Evolutionary conservation across 2,113 vertebrate genomes (phyloP).

Genomic region (Reinhardtius hippoglossoides): DNA sequence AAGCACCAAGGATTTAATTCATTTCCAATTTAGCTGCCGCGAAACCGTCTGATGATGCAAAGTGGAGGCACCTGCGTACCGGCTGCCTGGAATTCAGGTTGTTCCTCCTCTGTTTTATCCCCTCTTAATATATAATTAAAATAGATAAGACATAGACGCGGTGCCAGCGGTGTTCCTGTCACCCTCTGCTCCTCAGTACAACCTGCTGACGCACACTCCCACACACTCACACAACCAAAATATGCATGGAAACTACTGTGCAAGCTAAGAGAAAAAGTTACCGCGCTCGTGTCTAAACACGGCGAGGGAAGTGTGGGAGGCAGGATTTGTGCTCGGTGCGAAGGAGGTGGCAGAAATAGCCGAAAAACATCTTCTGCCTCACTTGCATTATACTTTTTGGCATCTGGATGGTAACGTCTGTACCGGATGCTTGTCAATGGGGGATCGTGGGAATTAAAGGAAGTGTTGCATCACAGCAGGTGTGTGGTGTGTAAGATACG

Average conservation of each 20-base stretch:
- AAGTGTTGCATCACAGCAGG: background rate
- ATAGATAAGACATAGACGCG: background rate
- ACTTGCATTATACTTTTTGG: background rate
- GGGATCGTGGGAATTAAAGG: background rate
- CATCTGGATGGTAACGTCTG: background rate
- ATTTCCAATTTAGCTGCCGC: constrained; percentile 29
- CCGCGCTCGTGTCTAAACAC: no score
- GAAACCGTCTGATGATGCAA: constrained; percentile 32
- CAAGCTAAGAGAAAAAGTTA: no score
- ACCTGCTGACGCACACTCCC: background rate
- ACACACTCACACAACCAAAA: constrained; percentile 16
- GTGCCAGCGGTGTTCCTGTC: no score
- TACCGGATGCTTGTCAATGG: background rate
- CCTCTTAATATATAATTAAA: constrained; percentile 5
- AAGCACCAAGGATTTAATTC: constrained; percentile 12
- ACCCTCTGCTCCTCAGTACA: background rate
- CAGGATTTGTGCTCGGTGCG: constrained; percentile 36
- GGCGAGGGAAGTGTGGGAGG: constrained; percentile 25
- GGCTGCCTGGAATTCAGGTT: constrained; percentile 31
- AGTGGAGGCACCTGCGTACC: constrained; percentile 48
- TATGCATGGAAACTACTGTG: no score
- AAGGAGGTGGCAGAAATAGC: constrained; percentile 36
- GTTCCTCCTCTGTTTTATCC: constrained; percentile 6
- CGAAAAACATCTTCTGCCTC: constrained; percentile 38
- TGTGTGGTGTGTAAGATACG: background rate